These are phyloP conservation scores for Pachyramphus minor DNA, from an alignment of 2,113 vertebrate genomes.

Conservation along the genomic window DNA sequence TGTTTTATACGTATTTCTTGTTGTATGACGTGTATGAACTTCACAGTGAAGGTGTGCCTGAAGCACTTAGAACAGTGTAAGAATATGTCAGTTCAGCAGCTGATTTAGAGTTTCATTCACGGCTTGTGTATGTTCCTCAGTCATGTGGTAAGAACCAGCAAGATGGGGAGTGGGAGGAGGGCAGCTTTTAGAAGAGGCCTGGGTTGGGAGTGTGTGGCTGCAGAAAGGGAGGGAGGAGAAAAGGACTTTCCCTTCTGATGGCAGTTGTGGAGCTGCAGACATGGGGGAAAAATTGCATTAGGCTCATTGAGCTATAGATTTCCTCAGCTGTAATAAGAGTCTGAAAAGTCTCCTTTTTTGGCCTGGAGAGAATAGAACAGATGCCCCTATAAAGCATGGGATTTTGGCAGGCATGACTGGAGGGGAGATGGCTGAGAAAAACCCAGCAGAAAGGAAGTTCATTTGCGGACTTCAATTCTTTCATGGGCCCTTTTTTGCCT, in stretches of 20 bases:
- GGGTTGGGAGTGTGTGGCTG: not conserved
- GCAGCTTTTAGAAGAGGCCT: not conserved
- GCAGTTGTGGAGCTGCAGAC: not conserved
- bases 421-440: conserved; percentile 52
- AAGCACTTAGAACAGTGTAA: not conserved
- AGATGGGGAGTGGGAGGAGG: not conserved
- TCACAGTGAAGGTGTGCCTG: not conserved
- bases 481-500: conserved; percentile 23
- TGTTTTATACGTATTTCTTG: not conserved
- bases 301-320: conserved; percentile 8
- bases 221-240: not conserved
- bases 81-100: not conserved
- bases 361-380: conserved; percentile 43
- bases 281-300: not conserved
- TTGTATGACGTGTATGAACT: not conserved
- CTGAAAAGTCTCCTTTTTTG: conserved; percentile 61
- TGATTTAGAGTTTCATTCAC: not conserved
- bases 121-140: not conserved
- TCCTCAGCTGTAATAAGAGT: not conserved
- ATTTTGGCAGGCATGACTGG: conserved; percentile 46
- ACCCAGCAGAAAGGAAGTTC: conserved; percentile 27
- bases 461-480: conserved; percentile 21
- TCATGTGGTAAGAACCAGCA: not conserved
- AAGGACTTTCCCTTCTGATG: not conserved
- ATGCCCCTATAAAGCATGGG: conserved; percentile 53